phyloP scores from a whole-genome alignment of 2,888 invertebrate species.

The Hedychridium roseum region DNA sequence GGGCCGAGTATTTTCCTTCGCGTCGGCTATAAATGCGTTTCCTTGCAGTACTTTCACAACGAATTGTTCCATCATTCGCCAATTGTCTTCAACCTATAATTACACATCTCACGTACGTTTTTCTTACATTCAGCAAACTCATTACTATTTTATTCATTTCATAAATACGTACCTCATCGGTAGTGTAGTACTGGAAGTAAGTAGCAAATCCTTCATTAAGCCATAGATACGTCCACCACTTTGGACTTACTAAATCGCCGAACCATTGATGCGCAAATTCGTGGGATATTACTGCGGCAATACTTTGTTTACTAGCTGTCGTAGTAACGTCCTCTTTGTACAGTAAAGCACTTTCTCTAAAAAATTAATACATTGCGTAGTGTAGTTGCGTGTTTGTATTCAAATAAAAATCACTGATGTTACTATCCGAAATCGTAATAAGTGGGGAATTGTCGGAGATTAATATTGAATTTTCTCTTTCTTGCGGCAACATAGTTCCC shows the following conservation, averaged over 20 bases:
- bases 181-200: constrained; percentile 65
- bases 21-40: constrained; percentile 59
- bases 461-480: no score
- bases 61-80: constrained; percentile 67
- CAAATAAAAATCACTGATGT: no score
- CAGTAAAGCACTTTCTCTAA: constrained; percentile 44
- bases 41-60: constrained; percentile 63
- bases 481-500: no score
- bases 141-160: neutral
- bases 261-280: constrained; percentile 69
- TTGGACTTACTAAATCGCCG: constrained; percentile 61
- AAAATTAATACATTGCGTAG: constrained; percentile 9
- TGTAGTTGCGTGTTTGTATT: no score
- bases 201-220: constrained; percentile 67
- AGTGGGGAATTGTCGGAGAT: no score
- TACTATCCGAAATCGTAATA: no score
- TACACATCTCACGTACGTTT: neutral
- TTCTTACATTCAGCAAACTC: neutral
- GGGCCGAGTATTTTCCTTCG: constrained; percentile 63
- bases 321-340: constrained; percentile 27
- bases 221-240: constrained; percentile 63
- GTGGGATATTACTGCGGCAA: constrained; percentile 62
- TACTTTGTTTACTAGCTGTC: constrained; percentile 21
- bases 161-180: constrained; percentile 42
- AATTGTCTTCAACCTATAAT: constrained; percentile 22